These are phyloP conservation scores for Apostichopus japonicus DNA, from an alignment of 35 echinoderm and acorn worm species.

Conservation along the genomic window DNA sequence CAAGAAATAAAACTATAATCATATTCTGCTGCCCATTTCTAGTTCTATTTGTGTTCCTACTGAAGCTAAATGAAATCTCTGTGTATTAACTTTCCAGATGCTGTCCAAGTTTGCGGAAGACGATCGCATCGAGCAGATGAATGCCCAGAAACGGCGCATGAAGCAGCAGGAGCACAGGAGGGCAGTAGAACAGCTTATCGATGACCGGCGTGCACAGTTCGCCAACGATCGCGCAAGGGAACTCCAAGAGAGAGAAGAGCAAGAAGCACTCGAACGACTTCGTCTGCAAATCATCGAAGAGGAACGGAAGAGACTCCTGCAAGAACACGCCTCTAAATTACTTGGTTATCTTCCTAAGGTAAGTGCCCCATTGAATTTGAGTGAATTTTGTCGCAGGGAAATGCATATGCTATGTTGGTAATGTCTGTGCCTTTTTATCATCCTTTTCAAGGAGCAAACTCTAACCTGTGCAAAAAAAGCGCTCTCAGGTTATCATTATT, in stretches of 20 bases:
- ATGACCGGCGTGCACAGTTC: constrained; percentile 88
- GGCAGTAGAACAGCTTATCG: constrained; percentile 79
- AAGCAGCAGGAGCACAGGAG: constrained; percentile 96
- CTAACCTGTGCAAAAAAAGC: no score
- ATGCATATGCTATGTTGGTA: no score
- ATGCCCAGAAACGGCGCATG: constrained; percentile 98
- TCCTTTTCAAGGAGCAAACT: no score
- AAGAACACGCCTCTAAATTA: constrained; percentile 93
- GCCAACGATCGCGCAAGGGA: constrained; percentile 81
- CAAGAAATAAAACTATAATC: no score
- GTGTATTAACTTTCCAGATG: constrained; percentile 67
- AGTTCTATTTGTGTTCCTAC: no score
- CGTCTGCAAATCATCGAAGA: constrained; percentile 94
- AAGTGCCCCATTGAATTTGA: neutral
- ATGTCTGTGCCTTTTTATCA: no score
- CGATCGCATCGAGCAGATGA: constrained; percentile 98
- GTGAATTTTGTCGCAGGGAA: neutral
- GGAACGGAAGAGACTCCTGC: constrained; percentile 87
- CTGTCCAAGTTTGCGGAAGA: constrained; percentile 98
- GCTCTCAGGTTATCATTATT: no score
- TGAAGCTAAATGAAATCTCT: no score
- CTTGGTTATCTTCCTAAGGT: constrained; percentile 98
- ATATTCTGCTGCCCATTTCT: no score
- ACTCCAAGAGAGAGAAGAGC: constrained; percentile 69
- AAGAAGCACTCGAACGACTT: constrained; percentile 85